Percentiles rank a stretch among this genome's conserved stretches.
Evolutionary conservation across 1,140 invertebrate species (phyloP).

Genomic region (Saccostrea echinata): DNA sequence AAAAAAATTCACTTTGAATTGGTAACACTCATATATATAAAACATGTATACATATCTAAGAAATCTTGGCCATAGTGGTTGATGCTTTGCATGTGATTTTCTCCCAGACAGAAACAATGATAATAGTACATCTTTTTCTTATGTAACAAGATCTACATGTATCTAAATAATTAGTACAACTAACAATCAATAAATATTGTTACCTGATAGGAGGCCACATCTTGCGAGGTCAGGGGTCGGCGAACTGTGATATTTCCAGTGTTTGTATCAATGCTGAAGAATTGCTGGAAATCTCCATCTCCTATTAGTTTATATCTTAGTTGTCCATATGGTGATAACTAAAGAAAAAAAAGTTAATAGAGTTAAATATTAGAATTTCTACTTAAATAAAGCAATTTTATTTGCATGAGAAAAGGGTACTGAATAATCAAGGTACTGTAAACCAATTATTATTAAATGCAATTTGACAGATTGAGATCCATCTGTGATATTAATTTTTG

Average conservation of each 20-base stretch:
- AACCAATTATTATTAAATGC: no score
- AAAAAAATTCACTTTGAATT: slow-evolving; percentile 22
- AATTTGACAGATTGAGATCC: no score
- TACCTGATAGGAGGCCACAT: slow-evolving; percentile 62
- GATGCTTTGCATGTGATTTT: background rate
- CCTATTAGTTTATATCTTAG: slow-evolving; percentile 69
- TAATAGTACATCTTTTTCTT: no score
- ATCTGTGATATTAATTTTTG: no score
- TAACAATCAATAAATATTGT: background rate
- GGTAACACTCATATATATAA: background rate
- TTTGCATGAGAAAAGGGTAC: no score
- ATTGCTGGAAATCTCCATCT: slow-evolving; percentile 67
- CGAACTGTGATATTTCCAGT: slow-evolving; percentile 62
- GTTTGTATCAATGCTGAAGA: slow-evolving; percentile 63
- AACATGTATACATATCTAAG: background rate
- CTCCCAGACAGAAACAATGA: no score
- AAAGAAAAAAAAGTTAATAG: slow-evolving; percentile 1
- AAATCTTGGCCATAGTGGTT: slow-evolving; percentile 3
- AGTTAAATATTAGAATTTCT: no score
- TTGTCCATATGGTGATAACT: slow-evolving; percentile 57
- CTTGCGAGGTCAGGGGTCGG: slow-evolving; percentile 52
- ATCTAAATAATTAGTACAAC: no score
- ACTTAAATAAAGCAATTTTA: no score
- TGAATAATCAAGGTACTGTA: no score
- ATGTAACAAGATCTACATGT: no score